Conservation (phyloP, 2,113 vertebrate species). For the Gobiocypris rarus region DNA sequence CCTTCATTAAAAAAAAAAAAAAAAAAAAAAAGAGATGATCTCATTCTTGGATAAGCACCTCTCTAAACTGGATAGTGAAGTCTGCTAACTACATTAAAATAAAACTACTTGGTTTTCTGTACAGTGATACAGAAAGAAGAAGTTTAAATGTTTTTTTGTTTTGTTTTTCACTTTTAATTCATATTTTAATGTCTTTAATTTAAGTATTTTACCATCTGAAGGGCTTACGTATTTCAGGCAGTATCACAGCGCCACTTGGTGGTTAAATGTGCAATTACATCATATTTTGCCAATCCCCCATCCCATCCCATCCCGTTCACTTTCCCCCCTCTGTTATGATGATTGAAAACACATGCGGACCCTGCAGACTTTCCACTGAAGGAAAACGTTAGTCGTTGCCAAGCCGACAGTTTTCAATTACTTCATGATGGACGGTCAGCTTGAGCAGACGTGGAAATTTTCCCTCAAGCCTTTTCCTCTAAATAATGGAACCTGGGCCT, state of each 20-base stretch:
- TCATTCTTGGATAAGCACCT: constrained; percentile 46
- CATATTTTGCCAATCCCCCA: constrained; percentile 42
- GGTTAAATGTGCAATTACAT: constrained; percentile 58
- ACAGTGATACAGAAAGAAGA: neutral
- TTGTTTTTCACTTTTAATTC: neutral
- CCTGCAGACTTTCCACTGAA: constrained; percentile 76
- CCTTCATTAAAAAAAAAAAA: neutral
- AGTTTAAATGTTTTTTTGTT: neutral
- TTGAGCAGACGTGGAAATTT: constrained; percentile 51
- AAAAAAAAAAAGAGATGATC: constrained; percentile 45
- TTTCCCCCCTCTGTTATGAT: constrained; percentile 51
- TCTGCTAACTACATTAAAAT: neutral
- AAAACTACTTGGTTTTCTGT: neutral
- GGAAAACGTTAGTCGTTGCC: constrained; percentile 66
- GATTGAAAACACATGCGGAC: constrained; percentile 81
- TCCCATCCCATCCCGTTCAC: constrained; percentile 2
- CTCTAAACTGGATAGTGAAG: neutral
- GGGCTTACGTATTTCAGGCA: neutral
- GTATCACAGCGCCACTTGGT: constrained; percentile 67
- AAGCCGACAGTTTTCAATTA: constrained; percentile 67
- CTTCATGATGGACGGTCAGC: constrained; percentile 53
- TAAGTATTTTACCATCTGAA: neutral
- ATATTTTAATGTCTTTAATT: neutral
- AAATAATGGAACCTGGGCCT: neutral
- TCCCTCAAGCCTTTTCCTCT: constrained; percentile 57